phyloP scores from a whole-genome alignment of 2,797 vertebrate genomes.

The Rhabdomys pumilio region DNA sequence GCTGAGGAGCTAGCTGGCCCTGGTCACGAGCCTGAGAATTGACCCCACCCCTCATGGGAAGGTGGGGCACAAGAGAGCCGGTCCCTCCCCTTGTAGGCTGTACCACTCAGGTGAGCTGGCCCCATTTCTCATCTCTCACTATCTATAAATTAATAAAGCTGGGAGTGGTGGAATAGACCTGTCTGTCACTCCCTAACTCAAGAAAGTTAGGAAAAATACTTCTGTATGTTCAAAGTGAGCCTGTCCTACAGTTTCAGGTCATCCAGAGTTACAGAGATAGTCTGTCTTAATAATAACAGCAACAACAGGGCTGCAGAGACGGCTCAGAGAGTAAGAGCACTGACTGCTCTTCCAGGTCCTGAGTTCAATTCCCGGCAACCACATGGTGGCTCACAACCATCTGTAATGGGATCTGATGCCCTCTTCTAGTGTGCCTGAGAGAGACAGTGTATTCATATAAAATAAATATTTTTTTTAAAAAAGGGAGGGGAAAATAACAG shows the following conservation, averaged over 20 bases:
- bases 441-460: not conserved
- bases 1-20: not conserved
- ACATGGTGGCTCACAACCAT: not conserved
- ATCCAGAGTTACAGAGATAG: not conserved
- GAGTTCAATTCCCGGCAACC: not conserved
- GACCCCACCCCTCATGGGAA: not conserved
- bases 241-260: not conserved
- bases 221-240: not conserved
- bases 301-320: slow-evolving; percentile 8
- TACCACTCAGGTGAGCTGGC: not conserved
- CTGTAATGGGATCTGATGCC: not conserved
- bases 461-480: not conserved
- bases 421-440: not conserved
- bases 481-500: not conserved
- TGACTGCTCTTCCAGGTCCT: not conserved
- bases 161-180: not conserved
- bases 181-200: not conserved
- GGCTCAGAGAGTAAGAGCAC: not conserved
- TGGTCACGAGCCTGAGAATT: not conserved
- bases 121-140: too few relatives aligned
- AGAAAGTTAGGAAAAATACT: not conserved
- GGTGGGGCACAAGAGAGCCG: rapidly evolving
- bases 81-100: not conserved
- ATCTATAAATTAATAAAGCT: not conserved
- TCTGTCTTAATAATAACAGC: not conserved